A percentile compares a stretch with the other conserved stretches of the same genome.
These are phyloP conservation scores for Neuroscelio doddi DNA, from an alignment of 2,888 invertebrate species.

Conservation along the genomic window DNA sequence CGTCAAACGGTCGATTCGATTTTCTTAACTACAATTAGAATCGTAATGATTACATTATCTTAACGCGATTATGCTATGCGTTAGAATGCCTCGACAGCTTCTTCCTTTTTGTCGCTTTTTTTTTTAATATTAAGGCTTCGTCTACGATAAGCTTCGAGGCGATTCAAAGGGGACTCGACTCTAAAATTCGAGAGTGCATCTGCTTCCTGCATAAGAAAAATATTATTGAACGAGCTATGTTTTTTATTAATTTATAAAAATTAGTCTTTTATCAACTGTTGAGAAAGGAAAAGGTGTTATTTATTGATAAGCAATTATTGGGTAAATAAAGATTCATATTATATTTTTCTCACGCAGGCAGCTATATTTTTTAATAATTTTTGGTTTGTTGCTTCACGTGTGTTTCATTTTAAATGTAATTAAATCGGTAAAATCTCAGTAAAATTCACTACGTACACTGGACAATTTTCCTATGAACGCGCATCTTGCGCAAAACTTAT, in stretches of 20 bases:
- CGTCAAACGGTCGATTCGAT: slow-evolving; percentile 53
- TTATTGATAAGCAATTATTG: too few relatives aligned
- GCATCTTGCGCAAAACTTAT: slow-evolving; percentile 25
- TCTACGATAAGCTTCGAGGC: slow-evolving; percentile 42
- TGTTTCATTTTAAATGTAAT: slow-evolving; percentile 12
- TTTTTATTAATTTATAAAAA: too few relatives aligned
- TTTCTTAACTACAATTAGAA: slow-evolving; percentile 33
- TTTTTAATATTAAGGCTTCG: slow-evolving; percentile 38
- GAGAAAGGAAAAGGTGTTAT: too few relatives aligned
- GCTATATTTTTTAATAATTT: slow-evolving; percentile 30
- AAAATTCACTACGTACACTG: slow-evolving; percentile 43
- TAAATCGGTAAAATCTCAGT: slow-evolving; percentile 30
- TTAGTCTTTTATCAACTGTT: too few relatives aligned
- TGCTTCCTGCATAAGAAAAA: slow-evolving; percentile 32
- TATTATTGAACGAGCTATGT: slow-evolving; percentile 24
- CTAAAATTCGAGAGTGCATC: slow-evolving; percentile 41
- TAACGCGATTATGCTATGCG: slow-evolving; percentile 50
- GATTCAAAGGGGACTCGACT: slow-evolving; percentile 41
- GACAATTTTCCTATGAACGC: slow-evolving; percentile 42
- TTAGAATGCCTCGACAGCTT: slow-evolving; percentile 48
- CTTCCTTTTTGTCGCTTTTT: slow-evolving; percentile 4
- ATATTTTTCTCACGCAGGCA: slow-evolving; percentile 40
- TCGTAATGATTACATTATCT: slow-evolving; percentile 47
- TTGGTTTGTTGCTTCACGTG: slow-evolving; percentile 23
- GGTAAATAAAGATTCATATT: too few relatives aligned